A percentile compares a stretch with the other conserved stretches of the same genome.
Conservation (phyloP, 2,797 vertebrate species). For the Megaceryle alcyon region DNA sequence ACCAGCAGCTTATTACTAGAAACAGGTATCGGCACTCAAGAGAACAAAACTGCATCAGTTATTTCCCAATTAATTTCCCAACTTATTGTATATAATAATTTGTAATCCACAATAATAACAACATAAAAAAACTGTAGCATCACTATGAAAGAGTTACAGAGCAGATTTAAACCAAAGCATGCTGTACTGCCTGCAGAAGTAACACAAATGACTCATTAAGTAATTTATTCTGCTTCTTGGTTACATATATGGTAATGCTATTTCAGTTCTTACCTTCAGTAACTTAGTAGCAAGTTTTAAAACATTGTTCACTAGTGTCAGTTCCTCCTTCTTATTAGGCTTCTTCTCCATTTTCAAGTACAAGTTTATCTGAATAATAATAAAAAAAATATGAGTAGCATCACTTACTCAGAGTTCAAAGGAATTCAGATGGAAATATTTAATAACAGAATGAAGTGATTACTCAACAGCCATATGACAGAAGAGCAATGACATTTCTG, state of each 20-base stretch:
- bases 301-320: constrained; percentile 98
- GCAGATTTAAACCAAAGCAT: background rate
- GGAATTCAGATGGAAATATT: background rate
- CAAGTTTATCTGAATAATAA: constrained; percentile 88
- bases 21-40: background rate
- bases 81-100: background rate
- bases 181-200: background rate
- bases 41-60: background rate
- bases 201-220: background rate
- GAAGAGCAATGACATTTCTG: background rate
- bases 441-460: background rate
- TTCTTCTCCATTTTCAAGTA: constrained; percentile 99
- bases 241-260: background rate
- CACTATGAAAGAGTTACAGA: background rate
- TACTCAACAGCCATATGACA: background rate
- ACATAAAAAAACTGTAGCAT: background rate
- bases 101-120: background rate
- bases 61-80: background rate
- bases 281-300: constrained; percentile 98
- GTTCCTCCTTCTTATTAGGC: constrained; percentile 98
- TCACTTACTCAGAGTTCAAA: background rate
- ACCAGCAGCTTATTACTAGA: background rate
- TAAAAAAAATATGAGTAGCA: background rate
- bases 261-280: constrained; percentile 86
- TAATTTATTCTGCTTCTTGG: background rate